phyloP scores from a whole-genome alignment of 2,113 vertebrate genomes.

The Hippocampus guttulatus region DNA sequence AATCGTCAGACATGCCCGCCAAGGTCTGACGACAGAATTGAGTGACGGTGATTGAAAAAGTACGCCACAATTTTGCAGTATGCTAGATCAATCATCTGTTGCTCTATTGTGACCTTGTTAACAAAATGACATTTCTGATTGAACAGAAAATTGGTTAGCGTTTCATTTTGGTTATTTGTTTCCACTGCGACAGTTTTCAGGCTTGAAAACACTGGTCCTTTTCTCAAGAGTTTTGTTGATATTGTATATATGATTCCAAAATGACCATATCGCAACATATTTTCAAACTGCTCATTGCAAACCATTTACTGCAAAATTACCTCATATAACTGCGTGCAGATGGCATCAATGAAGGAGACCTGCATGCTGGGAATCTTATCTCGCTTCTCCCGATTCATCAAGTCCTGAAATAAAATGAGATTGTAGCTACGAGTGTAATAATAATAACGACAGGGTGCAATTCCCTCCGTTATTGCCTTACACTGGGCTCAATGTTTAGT shows the following conservation, averaged over 20 bases:
- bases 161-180: not conserved
- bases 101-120: not conserved
- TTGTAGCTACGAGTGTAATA: not conserved
- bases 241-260: not conserved
- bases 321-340: constrained; percentile 94
- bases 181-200: not conserved
- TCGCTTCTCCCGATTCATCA: constrained; percentile 98
- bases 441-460: not conserved
- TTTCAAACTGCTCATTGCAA: not conserved
- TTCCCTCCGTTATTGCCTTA: constrained; percentile 61
- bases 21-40: constrained; percentile 73
- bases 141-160: not conserved
- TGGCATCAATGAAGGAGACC: constrained; percentile 96
- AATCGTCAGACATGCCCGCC: constrained; percentile 81
- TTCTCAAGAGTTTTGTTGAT: not conserved
- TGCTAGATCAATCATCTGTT: not conserved
- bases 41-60: not conserved
- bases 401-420: constrained; percentile 72
- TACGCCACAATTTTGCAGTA: not conserved
- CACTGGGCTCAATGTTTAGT: constrained; percentile 92
- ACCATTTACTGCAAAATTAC: constrained; percentile 58
- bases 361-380: constrained; percentile 99
- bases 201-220: not conserved
- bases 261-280: not conserved
- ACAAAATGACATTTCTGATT: not conserved